A percentile compares a stretch with the other conserved stretches of the same genome.
These are phyloP conservation scores for Malurus splendens DNA, from an alignment of 2,797 vertebrate genomes.

Conservation along the genomic window DNA sequence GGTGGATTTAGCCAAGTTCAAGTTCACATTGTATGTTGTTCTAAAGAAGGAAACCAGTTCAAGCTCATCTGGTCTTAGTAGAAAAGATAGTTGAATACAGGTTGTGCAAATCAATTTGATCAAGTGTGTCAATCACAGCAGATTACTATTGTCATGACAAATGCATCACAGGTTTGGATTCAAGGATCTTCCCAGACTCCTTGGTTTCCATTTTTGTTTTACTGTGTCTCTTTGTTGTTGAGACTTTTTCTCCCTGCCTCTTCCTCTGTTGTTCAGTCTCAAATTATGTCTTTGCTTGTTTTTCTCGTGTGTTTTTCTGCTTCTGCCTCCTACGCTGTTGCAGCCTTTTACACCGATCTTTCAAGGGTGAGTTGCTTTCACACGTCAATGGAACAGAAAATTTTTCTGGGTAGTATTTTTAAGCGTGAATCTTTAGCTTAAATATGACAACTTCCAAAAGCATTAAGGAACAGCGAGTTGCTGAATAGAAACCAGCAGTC, in stretches of 20 bases:
- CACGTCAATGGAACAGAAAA: rapidly evolving
- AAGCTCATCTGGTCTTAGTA: neutral
- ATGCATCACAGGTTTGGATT: neutral
- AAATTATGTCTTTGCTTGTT: neutral
- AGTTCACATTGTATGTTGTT: neutral
- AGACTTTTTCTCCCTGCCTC: rapidly evolving
- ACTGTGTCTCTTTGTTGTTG: neutral
- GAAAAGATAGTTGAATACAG: neutral
- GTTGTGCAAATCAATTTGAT: neutral
- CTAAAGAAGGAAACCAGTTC: neutral
- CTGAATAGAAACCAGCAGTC: neutral
- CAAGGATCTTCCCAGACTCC: neutral
- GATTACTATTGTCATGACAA: neutral
- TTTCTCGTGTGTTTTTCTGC: rapidly evolving
- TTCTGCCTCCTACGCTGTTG: neutral
- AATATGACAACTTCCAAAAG: neutral
- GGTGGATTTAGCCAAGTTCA: neutral
- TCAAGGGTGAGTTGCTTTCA: neutral
- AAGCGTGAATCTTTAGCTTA: neutral
- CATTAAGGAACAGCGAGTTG: neutral
- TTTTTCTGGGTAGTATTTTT: neutral
- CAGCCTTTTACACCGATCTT: neutral
- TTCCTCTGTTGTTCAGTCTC: neutral
- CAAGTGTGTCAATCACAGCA: neutral
- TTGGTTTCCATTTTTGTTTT: neutral